phyloP scores from a whole-genome alignment of 2,797 vertebrate species.

The Emydoidea blandingii region DNA sequence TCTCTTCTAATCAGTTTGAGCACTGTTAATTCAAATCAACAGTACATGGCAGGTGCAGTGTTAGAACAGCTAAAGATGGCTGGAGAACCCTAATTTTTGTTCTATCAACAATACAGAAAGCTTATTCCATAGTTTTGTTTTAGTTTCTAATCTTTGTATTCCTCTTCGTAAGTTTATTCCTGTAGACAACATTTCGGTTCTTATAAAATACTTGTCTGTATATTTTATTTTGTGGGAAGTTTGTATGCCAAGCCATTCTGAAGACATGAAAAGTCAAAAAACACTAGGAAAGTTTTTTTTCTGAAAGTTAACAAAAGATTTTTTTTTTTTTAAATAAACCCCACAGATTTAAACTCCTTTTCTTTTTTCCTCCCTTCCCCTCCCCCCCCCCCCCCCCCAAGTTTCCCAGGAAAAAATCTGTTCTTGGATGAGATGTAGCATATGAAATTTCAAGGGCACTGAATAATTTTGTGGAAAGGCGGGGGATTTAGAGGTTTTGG shows the following conservation, averaged over 20 bases:
- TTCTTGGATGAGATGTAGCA: neutral
- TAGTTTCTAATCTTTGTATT: neutral
- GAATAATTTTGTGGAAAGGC: neutral
- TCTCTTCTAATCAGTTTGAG: accelerated
- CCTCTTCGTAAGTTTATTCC: neutral
- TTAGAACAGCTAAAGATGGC: accelerated
- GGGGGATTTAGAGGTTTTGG: neutral
- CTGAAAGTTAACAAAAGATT: neutral
- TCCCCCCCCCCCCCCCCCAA: accelerated
- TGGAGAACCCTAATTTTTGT: neutral
- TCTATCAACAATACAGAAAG: neutral
- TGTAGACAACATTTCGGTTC: neutral
- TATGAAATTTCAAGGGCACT: neutral
- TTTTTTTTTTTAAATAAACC: neutral
- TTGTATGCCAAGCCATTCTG: neutral
- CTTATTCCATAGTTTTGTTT: neutral
- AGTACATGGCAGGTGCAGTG: accelerated
- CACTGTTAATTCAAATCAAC: neutral
- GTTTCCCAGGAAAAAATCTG: neutral
- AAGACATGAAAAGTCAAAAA: neutral
- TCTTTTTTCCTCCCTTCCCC: neutral
- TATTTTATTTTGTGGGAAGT: neutral
- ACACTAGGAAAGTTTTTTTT: neutral
- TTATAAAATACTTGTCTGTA: neutral
- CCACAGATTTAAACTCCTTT: neutral